Conservation (phyloP, 1,140 invertebrate genomes). For the Drosophila repleta region DNA sequence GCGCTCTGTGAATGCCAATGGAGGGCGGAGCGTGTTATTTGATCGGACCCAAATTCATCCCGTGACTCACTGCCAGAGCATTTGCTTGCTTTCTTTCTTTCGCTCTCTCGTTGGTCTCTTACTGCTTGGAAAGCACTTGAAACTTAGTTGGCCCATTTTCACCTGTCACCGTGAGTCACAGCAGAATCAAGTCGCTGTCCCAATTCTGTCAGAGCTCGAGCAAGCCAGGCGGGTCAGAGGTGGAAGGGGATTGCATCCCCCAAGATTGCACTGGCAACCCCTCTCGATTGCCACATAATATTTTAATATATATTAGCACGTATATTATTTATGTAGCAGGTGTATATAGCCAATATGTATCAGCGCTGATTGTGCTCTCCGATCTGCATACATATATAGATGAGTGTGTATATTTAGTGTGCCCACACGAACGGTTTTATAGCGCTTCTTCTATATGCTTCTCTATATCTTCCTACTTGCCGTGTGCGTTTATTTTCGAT, state of each 20-base stretch:
- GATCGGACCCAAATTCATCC: conserved; percentile 7
- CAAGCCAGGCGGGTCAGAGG: neutral
- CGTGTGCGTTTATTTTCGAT: conserved; percentile 80
- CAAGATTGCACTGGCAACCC: conserved; percentile 23
- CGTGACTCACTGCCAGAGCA: conserved; percentile 23
- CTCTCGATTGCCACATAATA: conserved; percentile 28
- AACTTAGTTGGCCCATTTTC: conserved; percentile 38
- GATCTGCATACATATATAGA: conserved; percentile 32
- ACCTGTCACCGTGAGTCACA: conserved; percentile 59
- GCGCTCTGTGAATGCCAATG: conserved; percentile 42
- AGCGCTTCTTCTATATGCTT: conserved; percentile 60
- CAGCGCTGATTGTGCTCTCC: conserved; percentile 32
- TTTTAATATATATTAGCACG: conserved; percentile 17
- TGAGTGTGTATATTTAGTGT: conserved; percentile 27
- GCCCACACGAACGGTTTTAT: conserved; percentile 68
- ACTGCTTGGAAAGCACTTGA: conserved; percentile 14
- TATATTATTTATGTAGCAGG: conserved; percentile 18
- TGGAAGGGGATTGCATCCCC: conserved; percentile 15
- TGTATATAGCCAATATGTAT: conserved; percentile 33
- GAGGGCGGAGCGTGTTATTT: conserved; percentile 14
- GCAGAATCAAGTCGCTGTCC: conserved; percentile 51
- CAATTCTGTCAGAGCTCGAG: conserved; percentile 57
- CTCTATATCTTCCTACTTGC: conserved; percentile 70
- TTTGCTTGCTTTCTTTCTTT: neutral
- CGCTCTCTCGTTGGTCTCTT: too few relatives aligned